These are phyloP conservation scores for Danionella cerebrum DNA, from an alignment of 2,113 vertebrate genomes.

Conservation along the genomic window DNA sequence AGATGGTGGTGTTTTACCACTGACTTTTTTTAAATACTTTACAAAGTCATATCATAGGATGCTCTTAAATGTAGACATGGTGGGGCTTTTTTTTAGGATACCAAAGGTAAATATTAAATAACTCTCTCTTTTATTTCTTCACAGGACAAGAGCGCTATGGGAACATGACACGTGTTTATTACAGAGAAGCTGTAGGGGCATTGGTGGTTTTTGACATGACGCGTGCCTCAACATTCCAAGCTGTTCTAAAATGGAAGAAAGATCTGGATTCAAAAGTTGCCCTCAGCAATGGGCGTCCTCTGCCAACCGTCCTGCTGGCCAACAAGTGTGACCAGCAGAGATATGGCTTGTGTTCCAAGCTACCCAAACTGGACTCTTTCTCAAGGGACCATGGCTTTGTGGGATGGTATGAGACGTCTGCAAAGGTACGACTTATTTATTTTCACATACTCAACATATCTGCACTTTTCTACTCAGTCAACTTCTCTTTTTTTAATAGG, in stretches of 20 bases:
- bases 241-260: conserved; percentile 72
- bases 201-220: conserved; percentile 77
- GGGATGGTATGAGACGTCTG: conserved; percentile 71
- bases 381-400: conserved; percentile 65
- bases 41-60: too few species aligned
- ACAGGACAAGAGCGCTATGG: conserved; percentile 77
- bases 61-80: too few species aligned
- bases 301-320: conserved; percentile 68
- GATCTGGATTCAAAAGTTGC: conserved; percentile 74
- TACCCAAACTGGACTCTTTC: conserved; percentile 66
- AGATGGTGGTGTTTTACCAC: too few species aligned
- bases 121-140: not conserved
- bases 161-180: conserved; percentile 78
- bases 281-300: conserved; percentile 60
- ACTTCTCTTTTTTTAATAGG: conserved; percentile 43
- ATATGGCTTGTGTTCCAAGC: conserved; percentile 59
- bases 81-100: too few species aligned
- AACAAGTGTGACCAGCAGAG: conserved; percentile 71
- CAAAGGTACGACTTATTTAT: conserved; percentile 60
- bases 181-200: conserved; percentile 71
- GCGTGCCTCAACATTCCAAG: conserved; percentile 67
- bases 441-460: too few species aligned
- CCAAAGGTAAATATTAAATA: too few species aligned
- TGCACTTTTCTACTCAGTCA: not conserved
- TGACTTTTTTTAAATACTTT: too few species aligned